Evolutionary conservation across 2,113 vertebrate genomes (phyloP), one percentile per base, ranked within the genome.

Genomic region (Brienomyrus longianalis): DNA sequence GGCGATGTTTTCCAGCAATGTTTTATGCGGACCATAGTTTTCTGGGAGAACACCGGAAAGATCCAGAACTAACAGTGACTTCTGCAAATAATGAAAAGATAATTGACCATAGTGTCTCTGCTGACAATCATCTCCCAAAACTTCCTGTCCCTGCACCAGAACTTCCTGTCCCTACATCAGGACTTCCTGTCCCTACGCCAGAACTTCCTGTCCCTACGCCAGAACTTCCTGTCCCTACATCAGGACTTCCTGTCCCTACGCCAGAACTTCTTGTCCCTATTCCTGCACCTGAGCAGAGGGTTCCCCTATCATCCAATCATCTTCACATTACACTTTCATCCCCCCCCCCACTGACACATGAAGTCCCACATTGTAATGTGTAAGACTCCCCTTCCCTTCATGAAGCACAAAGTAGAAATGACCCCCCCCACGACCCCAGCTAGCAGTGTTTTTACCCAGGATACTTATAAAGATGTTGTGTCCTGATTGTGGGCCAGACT

Each of bases 401-500:
- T 87, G 21, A 74, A 74, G 66, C 66, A 74, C 6, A 31, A 15
- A 31, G 5, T 74, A 35, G 27, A 74, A 35, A 74, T 74, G n/a
- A 31, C 66, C 17, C 88, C 31, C 50, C 87, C 87, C 74, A 80
- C 21, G 15, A 56, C n/a, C 83, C 43, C 84, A 89, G 47, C 86
- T 56, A 50, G 88, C 52, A n/a, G 11, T 66, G 48, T 50, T 11
- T 23, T 21, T 21, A 11, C 62, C 47, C 52, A 7, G 10, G 74
- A 88, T 77, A 90, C 83, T 90, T 89, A 90, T 88, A 62, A 83
- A 90, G 47, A 89, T 59, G 23, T 9, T 88, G 83, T 59, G n/a
- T 5, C 70, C 74, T 62, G 84, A 90, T 77, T 91, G 35, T 45
- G 35, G 87, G 90, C 92, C 91, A 89, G 66, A n/a, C 54, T 45